Evolutionary conservation across 2,888 invertebrate species (phyloP), one percentile per base, ranked within the genome.

Genomic region (Apotomis turbidana): DNA sequence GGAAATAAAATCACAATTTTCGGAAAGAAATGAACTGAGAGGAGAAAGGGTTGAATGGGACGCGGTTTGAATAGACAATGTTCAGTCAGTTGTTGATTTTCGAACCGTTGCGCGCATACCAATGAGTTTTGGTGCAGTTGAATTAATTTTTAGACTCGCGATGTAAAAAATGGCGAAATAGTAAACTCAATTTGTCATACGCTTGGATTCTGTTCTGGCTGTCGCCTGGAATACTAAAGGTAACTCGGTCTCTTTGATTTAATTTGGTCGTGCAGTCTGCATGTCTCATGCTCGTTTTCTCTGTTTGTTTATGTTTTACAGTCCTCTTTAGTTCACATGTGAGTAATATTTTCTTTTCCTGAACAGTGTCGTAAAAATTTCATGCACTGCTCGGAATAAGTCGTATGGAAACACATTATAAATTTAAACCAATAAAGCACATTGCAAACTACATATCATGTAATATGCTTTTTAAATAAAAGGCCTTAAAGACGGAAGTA

Each of bases 11-110:
- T 89, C 88, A 86, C 84, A 86, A 87, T 84, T 86, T 83, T 80
- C 78, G 79, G 75, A 79, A 87, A 85, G 89, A 90, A 90, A 90
- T 89, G 90, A 90, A 89, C 87, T 85, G 88, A 82, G 85, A 85
- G 82, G 80, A 81, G 85, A 87, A 91, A 90, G 91, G 91, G 90
- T 90, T 90, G 85, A 76, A 71, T 69, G 73, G 74, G 73, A 87
- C 90, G 86, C 78, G 87, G 75, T 72, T 73, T 51, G 91, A 89
- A 91, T 91, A 81, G 80, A 82, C 81, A 89, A 86, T 85, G 81
- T 78, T 77, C 75, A 80, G 79, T 83, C 78, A 77, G 82, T 84
- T 85, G 88, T 88, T 90, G 90, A 90, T 90, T 90, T 88, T 83
- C 82, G 85, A 85, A 81, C 81, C 84, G 81, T 79, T 78, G 74